These are phyloP conservation scores for Allophyes oxyacanthae DNA, from an alignment of 2,888 invertebrate genomes.

Conservation along the genomic window DNA sequence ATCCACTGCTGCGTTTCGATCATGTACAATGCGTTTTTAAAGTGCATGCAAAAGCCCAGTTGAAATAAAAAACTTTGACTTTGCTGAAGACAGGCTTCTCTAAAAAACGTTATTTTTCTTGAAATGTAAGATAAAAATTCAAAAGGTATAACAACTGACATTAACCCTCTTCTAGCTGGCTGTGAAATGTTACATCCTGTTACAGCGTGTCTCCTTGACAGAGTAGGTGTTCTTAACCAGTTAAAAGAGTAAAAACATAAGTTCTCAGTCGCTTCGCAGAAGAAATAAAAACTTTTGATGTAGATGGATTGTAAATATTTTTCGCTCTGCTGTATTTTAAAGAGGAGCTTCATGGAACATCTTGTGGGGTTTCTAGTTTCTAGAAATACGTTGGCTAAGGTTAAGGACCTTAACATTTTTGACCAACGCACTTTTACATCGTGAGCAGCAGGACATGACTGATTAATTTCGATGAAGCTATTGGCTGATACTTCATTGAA, in stretches of 20 bases:
- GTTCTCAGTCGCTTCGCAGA: neutral
- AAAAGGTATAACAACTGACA: neutral
- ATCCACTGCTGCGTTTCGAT: no score
- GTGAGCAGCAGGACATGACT: no score
- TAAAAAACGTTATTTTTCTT: no score
- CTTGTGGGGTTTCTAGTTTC: neutral
- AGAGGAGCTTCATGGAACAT: neutral
- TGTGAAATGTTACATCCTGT: conserved; percentile 6
- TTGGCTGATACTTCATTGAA: no score
- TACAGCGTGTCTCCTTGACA: neutral
- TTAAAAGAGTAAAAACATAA: conserved; percentile 18
- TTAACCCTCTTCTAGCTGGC: conserved; percentile 10
- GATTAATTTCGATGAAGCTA: no score
- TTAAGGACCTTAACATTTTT: no score
- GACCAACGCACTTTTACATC: no score
- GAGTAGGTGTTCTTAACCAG: conserved; percentile 7
- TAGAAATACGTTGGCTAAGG: neutral
- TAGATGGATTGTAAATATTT: conserved; percentile 49
- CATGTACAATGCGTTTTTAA: no score
- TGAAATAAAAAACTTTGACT: no score
- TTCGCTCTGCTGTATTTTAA: conserved; percentile 22
- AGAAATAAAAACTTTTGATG: conserved; percentile 44
- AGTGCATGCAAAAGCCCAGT: no score
- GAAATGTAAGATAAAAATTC: no score
- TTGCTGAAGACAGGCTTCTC: no score